phyloP scores from a whole-genome alignment of 1,140 invertebrate species.

The Drosophila malerkotliana region DNA sequence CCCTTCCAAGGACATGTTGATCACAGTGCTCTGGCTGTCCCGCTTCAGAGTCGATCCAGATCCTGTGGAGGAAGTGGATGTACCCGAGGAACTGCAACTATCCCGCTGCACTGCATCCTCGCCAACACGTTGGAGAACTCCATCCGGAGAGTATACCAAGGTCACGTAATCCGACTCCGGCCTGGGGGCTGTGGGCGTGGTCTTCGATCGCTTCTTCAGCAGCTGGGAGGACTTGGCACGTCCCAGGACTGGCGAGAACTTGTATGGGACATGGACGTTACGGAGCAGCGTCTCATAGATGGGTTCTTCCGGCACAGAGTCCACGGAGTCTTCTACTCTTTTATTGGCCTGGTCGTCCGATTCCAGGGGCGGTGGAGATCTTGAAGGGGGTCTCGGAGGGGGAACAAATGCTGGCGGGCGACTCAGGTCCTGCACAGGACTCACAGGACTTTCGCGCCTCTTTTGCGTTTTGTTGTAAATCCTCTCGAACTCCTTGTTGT shows the following conservation, averaged over 20 bases:
- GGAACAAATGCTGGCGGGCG: slow-evolving; percentile 9
- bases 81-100: slow-evolving; percentile 62
- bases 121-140: slow-evolving; percentile 68
- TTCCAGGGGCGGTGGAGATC: slow-evolving; percentile 75
- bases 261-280: slow-evolving; percentile 83
- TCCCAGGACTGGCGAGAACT: slow-evolving; percentile 76
- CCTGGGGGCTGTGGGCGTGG: slow-evolving; percentile 25
- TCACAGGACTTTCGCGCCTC: slow-evolving; percentile 72
- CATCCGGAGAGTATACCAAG: slow-evolving; percentile 73
- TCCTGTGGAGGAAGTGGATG: slow-evolving; percentile 39
- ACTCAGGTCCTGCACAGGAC: slow-evolving; percentile 39
- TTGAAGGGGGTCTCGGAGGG: slow-evolving; percentile 61
- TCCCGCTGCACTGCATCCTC: slow-evolving; percentile 67
- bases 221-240: slow-evolving; percentile 72
- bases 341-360: slow-evolving; percentile 39
- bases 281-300: slow-evolving; percentile 80
- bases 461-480: slow-evolving; percentile 89
- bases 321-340: slow-evolving; percentile 1
- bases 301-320: slow-evolving; percentile 58
- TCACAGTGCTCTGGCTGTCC: slow-evolving; percentile 73
- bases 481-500: slow-evolving; percentile 92
- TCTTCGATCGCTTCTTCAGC: slow-evolving; percentile 58
- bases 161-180: slow-evolving; percentile 83
- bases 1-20: slow-evolving; percentile 61
- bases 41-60: slow-evolving; percentile 66